These are phyloP conservation scores for Scaptomyza montana DNA, from an alignment of 1,140 invertebrate species.

Conservation along the genomic window DNA sequence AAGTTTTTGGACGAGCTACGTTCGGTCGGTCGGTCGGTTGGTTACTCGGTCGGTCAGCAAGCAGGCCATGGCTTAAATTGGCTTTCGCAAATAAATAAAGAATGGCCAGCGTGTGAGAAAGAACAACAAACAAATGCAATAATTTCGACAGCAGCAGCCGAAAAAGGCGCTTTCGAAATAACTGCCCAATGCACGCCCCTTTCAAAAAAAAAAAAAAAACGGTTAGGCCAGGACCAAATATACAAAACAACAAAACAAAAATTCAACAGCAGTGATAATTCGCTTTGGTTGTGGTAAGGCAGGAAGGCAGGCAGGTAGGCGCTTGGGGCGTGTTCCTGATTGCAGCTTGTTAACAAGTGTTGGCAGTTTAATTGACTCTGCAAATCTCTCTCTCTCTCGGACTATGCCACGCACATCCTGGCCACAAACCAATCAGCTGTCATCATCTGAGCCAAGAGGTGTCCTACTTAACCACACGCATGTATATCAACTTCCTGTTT, in stretches of 20 bases:
- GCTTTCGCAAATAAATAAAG: conserved; percentile 80
- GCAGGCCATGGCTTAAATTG: conserved; percentile 60
- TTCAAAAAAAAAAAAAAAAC: conserved; percentile 2
- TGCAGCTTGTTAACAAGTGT: conserved; percentile 83
- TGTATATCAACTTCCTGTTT: conserved; percentile 41
- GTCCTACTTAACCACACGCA: conserved; percentile 68
- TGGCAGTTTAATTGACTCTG: conserved; percentile 83
- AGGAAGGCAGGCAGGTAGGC: conserved; percentile 29
- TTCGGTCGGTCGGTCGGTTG: background rate
- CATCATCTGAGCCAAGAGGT: conserved; percentile 53
- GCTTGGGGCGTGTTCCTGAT: conserved; percentile 81
- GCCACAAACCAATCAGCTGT: conserved; percentile 65
- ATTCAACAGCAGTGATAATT: conserved; percentile 60
- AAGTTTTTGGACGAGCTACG: conserved; percentile 27
- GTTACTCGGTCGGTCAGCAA: background rate
- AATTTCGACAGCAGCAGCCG: conserved; percentile 24
- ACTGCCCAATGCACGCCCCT: conserved; percentile 55
- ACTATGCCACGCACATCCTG: conserved; percentile 52
- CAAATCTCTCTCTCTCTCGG: background rate
- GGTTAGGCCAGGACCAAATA: conserved; percentile 40
- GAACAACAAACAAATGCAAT: conserved; percentile 31
- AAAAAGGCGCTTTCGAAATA: conserved; percentile 63
- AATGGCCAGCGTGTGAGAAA: conserved; percentile 29
- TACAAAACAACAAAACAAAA: conserved; percentile 3
- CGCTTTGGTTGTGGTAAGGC: conserved; percentile 16